Evolutionary conservation across 2,113 vertebrate species (phyloP).

Genomic region (Coptodon bakossiorum): DNA sequence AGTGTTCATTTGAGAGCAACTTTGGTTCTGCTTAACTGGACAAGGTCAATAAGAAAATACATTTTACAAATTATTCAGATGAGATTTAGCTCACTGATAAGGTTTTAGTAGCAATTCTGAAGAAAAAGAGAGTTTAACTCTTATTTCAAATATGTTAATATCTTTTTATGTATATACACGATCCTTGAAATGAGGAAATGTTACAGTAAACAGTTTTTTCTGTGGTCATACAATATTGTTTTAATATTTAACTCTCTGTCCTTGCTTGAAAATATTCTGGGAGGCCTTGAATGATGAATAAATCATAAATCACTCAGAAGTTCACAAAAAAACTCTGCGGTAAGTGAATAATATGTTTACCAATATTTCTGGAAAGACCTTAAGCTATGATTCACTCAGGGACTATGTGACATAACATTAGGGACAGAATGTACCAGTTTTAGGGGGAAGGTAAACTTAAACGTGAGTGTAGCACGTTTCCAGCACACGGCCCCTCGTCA

Average conservation of each 20-base stretch:
- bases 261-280: not conserved
- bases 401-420: not conserved
- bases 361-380: too few relatives aligned
- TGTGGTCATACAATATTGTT: not conserved
- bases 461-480: not conserved
- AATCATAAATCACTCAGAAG: not conserved
- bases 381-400: not conserved
- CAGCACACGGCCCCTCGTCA: not conserved
- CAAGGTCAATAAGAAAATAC: fast-evolving
- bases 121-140: not conserved
- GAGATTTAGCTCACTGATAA: not conserved
- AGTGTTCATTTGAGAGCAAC: not conserved
- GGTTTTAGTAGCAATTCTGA: not conserved
- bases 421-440: not conserved
- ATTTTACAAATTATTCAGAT: not conserved
- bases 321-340: too few relatives aligned
- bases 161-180: not conserved
- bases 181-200: not conserved
- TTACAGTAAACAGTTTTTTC: not conserved
- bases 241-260: not conserved
- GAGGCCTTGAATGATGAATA: not conserved
- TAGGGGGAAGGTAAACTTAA: not conserved
- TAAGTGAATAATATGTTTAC: too few relatives aligned
- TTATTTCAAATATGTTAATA: not conserved
- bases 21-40: not conserved